Evolutionary conservation across 2,113 vertebrate genomes (phyloP).

Genomic region (Saguinus imperator): DNA sequence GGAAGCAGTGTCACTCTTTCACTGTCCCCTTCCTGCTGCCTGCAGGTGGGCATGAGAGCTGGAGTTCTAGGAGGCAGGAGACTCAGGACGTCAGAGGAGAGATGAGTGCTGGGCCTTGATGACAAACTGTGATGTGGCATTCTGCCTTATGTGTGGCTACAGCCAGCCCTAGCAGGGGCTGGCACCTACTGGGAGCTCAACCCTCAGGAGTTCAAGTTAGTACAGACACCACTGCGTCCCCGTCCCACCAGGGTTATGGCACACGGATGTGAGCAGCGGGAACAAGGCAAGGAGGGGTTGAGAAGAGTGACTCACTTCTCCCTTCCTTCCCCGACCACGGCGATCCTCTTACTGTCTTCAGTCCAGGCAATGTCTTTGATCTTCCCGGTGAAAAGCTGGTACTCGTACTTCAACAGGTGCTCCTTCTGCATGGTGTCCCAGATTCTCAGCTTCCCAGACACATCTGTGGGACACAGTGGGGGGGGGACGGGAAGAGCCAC

Average conservation of each 20-base stretch:
- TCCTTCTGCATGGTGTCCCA: constrained; percentile 99
- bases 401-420: constrained; percentile 97
- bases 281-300: not conserved
- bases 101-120: fast-evolving
- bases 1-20: fast-evolving
- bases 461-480: constrained; percentile 82
- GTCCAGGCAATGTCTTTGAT: constrained; percentile 98
- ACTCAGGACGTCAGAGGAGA: not conserved
- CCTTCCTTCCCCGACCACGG: constrained; percentile 94
- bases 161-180: not conserved
- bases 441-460: constrained; percentile 95
- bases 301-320: constrained; percentile 90
- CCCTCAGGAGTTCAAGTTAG: fast-evolving
- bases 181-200: not conserved
- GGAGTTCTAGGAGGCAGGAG: not conserved
- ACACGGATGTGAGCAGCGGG: no score
- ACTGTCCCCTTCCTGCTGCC: not conserved
- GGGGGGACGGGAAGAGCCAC: fast-evolving
- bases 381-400: constrained; percentile 93
- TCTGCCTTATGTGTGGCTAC: not conserved
- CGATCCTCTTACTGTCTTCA: constrained; percentile 96
- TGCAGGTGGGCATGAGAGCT: fast-evolving
- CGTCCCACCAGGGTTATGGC: not conserved
- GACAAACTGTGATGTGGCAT: not conserved
- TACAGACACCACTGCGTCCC: fast-evolving